Evolutionary conservation across 2,888 invertebrate species (phyloP).

Genomic region (Eilema depressum): DNA sequence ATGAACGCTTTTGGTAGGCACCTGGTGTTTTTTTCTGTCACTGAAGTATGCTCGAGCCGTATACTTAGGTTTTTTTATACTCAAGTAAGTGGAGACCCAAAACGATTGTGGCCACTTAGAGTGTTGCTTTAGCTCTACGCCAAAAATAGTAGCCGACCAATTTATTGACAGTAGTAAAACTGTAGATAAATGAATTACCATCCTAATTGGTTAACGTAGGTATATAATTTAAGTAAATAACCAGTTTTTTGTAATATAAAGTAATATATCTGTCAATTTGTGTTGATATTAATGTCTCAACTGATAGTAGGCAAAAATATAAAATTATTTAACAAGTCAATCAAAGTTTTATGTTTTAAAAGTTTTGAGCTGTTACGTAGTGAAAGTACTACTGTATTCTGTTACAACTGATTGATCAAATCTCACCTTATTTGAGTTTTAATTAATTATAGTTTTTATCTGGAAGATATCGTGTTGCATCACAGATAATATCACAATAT

Average conservation of each 20-base stretch:
- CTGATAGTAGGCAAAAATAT: conserved; percentile 42
- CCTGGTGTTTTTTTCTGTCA: conserved; percentile 82
- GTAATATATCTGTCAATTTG: conserved; percentile 21
- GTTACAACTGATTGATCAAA: conserved; percentile 37
- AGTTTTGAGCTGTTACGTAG: conserved; percentile 36
- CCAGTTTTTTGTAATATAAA: conserved; percentile 36
- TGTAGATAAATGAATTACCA: conserved; percentile 30
- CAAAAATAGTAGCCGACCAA: conserved; percentile 37
- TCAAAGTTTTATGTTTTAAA: conserved; percentile 36
- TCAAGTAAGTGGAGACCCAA: conserved; percentile 70
- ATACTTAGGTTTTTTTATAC: conserved; percentile 76
- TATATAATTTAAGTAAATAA: conserved; percentile 41
- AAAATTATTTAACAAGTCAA: conserved; percentile 45
- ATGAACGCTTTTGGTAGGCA: conserved; percentile 83
- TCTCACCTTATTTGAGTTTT: conserved; percentile 41
- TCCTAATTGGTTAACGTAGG: conserved; percentile 41
- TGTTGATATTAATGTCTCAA: conserved; percentile 34
- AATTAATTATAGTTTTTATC: conserved; percentile 55
- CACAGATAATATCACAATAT: conserved; percentile 51
- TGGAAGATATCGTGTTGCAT: conserved; percentile 52
- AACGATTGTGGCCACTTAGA: conserved; percentile 65
- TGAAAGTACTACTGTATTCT: conserved; percentile 28
- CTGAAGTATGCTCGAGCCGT: conserved; percentile 71
- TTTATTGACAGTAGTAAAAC: conserved; percentile 23
- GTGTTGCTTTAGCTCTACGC: conserved; percentile 34